Percentiles rank a stretch among this genome's conserved stretches.
phyloP scores from a whole-genome alignment of 2,888 invertebrate species.

The Podabrus alpinus region DNA sequence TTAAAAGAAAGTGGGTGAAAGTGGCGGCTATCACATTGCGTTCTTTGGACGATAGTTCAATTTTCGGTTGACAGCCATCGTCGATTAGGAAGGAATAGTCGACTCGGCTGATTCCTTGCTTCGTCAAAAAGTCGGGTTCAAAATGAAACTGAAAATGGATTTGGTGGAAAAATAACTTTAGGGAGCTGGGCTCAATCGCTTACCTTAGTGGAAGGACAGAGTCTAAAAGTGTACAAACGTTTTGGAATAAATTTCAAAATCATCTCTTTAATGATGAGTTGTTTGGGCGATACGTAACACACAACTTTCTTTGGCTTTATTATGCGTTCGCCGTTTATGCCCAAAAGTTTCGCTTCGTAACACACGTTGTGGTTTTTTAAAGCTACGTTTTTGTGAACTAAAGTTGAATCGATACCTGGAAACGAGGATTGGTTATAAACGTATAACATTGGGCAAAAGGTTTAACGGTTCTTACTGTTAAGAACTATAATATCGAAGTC shows the following conservation, averaged over 20 bases:
- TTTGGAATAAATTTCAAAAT: conserved; percentile 92
- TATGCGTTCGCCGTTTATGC: conserved; percentile 62
- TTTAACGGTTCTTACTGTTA: conserved; percentile 66
- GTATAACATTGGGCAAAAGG: background rate
- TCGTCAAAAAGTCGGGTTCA: conserved; percentile 60
- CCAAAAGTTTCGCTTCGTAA: conserved; percentile 80
- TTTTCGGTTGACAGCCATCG: conserved; percentile 87
- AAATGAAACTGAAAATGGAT: conserved; percentile 65
- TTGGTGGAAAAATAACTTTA: background rate
- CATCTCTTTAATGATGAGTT: conserved; percentile 91
- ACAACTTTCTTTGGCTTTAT: conserved; percentile 84
- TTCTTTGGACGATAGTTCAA: conserved; percentile 81
- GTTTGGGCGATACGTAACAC: conserved; percentile 89
- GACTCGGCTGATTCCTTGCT: conserved; percentile 57
- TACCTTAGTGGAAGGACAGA: conserved; percentile 94
- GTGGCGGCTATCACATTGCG: conserved; percentile 91
- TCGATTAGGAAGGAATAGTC: conserved; percentile 78
- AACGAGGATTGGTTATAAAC: conserved; percentile 23
- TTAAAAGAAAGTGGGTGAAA: conserved; percentile 86
- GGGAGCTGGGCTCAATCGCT: conserved; percentile 16
- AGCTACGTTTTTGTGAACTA: conserved; percentile 85
- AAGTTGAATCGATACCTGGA: conserved; percentile 75
- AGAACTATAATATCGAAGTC: conserved; percentile 91
- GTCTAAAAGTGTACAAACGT: conserved; percentile 85
- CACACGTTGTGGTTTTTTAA: conserved; percentile 84